These are phyloP conservation scores for Drosophila hydei DNA, from an alignment of 1,140 invertebrate species.

Conservation along the genomic window DNA sequence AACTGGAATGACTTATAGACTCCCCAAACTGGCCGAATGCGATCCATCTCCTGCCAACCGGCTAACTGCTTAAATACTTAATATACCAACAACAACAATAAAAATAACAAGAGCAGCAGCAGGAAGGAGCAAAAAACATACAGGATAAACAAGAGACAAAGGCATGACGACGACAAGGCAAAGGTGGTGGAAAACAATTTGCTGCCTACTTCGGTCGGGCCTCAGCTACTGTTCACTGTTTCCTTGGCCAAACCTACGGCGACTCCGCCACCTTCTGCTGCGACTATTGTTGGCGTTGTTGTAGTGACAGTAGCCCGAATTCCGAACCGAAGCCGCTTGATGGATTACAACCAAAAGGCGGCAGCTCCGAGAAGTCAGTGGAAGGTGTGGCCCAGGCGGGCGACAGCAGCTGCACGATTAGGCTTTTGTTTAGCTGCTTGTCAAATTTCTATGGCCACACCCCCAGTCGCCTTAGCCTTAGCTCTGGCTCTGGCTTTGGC, in stretches of 20 bases:
- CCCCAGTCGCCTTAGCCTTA: slow-evolving; percentile 22
- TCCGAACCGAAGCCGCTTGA: slow-evolving; percentile 61
- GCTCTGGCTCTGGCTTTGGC: slow-evolving; percentile 2
- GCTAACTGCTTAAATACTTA: slow-evolving; percentile 77
- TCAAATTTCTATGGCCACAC: slow-evolving; percentile 79
- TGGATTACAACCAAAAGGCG: slow-evolving; percentile 81
- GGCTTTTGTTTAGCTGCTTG: slow-evolving; percentile 79
- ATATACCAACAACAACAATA: slow-evolving; percentile 50
- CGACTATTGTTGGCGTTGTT: slow-evolving; percentile 50
- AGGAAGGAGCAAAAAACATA: slow-evolving; percentile 37
- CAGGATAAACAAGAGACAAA: slow-evolving; percentile 34
- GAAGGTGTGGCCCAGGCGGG: slow-evolving; percentile 47
- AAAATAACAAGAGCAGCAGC: slow-evolving; percentile 42
- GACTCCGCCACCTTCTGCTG: slow-evolving; percentile 8
- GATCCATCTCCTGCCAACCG: slow-evolving; percentile 51
- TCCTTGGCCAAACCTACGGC: slow-evolving; percentile 8
- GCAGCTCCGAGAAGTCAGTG: slow-evolving; percentile 38
- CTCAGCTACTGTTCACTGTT: slow-evolving; percentile 4
- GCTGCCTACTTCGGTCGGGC: slow-evolving; percentile 47
- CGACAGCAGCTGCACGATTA: slow-evolving; percentile 71
- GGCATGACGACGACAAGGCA: slow-evolving; percentile 32
- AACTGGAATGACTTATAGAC: slow-evolving; percentile 67
- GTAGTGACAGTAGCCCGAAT: slow-evolving; percentile 60
- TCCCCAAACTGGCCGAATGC: slow-evolving; percentile 32
- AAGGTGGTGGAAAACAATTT: slow-evolving; percentile 75